phyloP scores from a whole-genome alignment of 2,113 vertebrate genomes.

The Atlantisia rogersi region DNA sequence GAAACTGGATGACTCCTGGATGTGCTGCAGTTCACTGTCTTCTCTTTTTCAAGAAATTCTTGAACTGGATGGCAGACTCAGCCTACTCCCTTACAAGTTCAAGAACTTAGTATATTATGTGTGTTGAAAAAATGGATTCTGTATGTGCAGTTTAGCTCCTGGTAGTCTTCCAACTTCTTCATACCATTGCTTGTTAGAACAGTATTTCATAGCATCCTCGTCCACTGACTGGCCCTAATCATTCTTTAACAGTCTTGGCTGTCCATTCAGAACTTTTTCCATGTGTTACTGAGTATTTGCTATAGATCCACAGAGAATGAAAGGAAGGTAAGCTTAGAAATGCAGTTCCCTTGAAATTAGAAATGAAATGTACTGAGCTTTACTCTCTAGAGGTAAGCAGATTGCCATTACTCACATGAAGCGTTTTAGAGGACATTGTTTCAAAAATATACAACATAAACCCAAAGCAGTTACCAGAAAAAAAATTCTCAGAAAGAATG shows the following conservation, averaged over 20 bases:
- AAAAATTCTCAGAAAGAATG: conserved; percentile 48
- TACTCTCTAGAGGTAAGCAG: conserved; percentile 53
- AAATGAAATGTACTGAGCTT: conserved; percentile 59
- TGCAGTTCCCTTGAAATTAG: conserved; percentile 14
- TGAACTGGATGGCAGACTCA: background rate
- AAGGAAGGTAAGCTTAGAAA: background rate
- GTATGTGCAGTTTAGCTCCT: background rate
- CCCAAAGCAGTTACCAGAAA: conserved; percentile 51
- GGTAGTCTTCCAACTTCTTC: background rate
- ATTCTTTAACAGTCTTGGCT: background rate
- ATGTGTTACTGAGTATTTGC: background rate
- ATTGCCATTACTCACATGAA: conserved; percentile 64
- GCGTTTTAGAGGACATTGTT: conserved; percentile 49
- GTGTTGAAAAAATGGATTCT: background rate
- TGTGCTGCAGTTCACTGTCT: background rate
- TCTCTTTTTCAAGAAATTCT: background rate
- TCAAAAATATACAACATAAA: conserved; percentile 57
- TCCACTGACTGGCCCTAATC: background rate
- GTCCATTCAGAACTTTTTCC: background rate
- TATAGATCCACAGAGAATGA: background rate
- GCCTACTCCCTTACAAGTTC: background rate
- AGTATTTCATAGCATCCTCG: background rate
- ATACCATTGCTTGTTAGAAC: background rate
- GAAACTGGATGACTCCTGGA: background rate
- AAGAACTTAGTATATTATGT: background rate